Conservation (phyloP, 2,797 vertebrate species). For the Moxostoma hubbsi region DNA sequence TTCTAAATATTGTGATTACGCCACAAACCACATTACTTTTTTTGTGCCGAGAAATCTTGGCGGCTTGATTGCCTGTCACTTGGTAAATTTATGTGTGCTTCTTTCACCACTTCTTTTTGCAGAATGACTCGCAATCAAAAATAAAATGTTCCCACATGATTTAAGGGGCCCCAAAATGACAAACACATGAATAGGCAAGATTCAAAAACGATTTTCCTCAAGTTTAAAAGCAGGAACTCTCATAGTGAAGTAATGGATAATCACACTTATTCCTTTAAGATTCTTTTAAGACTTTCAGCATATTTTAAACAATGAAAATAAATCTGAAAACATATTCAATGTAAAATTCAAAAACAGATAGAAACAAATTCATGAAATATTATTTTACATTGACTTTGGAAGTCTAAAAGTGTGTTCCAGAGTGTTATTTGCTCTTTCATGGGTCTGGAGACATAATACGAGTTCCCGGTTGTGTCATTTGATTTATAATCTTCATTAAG, state of each 20-base stretch:
- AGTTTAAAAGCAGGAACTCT: neutral
- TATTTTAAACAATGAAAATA: neutral
- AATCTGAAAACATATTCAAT: neutral
- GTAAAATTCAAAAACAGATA: too few relatives aligned
- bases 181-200: neutral
- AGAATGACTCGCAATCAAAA: neutral
- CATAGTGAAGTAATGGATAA: conserved; percentile 11
- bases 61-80: neutral
- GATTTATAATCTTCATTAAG: too few relatives aligned
- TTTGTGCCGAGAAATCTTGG: conserved; percentile 16
- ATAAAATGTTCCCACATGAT: neutral
- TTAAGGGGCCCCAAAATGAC: neutral
- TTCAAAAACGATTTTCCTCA: neutral
- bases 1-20: neutral
- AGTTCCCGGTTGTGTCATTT: too few relatives aligned
- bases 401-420: neutral
- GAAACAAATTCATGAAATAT: neutral
- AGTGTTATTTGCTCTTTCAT: too few relatives aligned
- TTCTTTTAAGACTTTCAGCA: neutral
- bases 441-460: too few relatives aligned
- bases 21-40: neutral
- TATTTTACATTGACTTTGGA: neutral
- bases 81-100: conserved; percentile 12
- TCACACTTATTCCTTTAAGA: neutral
- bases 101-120: neutral